Conservation (phyloP, 2,113 vertebrate species). For the zebrafish (Danio rerio) region DNA sequence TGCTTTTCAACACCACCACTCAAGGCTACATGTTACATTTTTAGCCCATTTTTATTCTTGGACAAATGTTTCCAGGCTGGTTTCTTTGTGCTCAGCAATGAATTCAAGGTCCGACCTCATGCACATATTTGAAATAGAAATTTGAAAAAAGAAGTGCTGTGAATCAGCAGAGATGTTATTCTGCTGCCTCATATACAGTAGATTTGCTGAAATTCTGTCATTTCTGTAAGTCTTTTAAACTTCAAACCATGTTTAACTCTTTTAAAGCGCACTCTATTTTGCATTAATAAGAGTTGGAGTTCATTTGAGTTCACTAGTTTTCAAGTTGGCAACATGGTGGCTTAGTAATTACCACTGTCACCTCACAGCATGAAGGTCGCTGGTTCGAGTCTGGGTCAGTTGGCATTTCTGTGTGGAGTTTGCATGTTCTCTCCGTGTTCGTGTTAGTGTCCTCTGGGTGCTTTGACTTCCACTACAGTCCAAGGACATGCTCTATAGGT, state of each 20-base stretch:
- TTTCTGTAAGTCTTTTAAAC: neutral
- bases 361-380: too few species aligned
- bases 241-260: neutral
- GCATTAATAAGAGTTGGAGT: too few species aligned
- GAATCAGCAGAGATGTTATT: neutral
- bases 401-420: too few species aligned
- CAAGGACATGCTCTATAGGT: too few species aligned
- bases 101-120: slow-evolving; percentile 9
- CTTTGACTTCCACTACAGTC: too few species aligned
- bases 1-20: neutral
- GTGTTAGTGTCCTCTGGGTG: too few species aligned
- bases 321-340: too few species aligned
- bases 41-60: neutral
- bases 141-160: neutral
- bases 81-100: neutral
- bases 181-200: neutral
- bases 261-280: neutral
- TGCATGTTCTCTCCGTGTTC: too few species aligned
- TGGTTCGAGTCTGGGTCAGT: too few species aligned
- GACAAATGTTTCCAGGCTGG: slow-evolving; percentile 1
- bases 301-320: too few species aligned
- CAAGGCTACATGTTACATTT: neutral
- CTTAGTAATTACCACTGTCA: too few species aligned
- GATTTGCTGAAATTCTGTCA: neutral
- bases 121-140: neutral